Base-by-base conservation (phyloP, 2,888 invertebrate genomes). In the Yponomeuta malinellus region DNA sequence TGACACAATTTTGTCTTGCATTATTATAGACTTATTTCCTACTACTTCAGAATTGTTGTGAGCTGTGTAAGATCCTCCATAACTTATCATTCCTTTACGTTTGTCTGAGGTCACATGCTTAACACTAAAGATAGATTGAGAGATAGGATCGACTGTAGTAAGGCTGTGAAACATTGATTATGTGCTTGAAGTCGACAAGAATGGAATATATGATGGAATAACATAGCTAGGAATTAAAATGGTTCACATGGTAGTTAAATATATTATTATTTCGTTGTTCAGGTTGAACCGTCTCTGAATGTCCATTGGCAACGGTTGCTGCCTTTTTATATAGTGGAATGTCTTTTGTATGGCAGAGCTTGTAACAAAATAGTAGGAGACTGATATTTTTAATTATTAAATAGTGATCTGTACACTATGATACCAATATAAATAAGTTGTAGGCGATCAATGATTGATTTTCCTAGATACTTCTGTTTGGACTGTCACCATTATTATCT, bases 341-440 rank as follows among this genome's bases (percentile, higher is more conserved):
- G 79, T 75, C 78, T 82, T 80, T 76, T 78, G 78, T 78, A 80
- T 76, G 81, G 79, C 82, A 83, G 81, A 83, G 83, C 81, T 84
- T 83, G 79, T 85, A 87, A 89, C 88, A 89, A 89, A 68, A 89
- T 88, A 87, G 89, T 89, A 89, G 89, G 90, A 91, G 91, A 91
- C 91, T 92, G 91, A 92, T 90, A 90, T 90, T 91, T 87, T 90
- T 86, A 84, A 75, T 75, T 75, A 80, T 74, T 80, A 83, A 79
- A 83, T 86, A 86, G 87, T 87, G 84, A 86, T 87, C 1, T 59
- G 15, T 59, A 87, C 85, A 86, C 84, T 85, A 12, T 15, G 15
- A 80, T 85, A 89, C 86, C 88, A 84, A 83, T 80, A 81, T 86
- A 85, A 82, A 48, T 8, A 31, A 33, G n/a, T 48, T 68, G n/a